Evolutionary conservation across 2,888 invertebrate species (phyloP), one percentile per base, ranked within the genome.

Genomic region (Leucophenga maculata): DNA sequence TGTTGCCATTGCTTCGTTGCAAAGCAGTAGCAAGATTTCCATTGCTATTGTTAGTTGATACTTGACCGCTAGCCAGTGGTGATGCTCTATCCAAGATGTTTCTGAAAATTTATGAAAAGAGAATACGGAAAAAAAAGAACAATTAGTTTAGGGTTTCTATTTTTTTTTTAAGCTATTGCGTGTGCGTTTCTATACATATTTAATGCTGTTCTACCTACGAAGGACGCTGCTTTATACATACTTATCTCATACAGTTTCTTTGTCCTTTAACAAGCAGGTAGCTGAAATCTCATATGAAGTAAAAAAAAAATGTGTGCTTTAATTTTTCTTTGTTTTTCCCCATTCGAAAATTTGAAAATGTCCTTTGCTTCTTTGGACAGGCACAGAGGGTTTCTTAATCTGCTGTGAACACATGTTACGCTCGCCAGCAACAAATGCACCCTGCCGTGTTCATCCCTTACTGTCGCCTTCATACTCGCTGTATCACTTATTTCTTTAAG

Each of bases 1-100:
- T 8, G 8, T 39, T 39, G 39, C 9, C 8, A 8, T 8, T 39
- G 9, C 1, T 8, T 39, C 39, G 3, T 39, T 39, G 39, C 11
- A 39, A 39, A 11, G 4, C 26, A 3, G 48, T 48, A 26, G 26
- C 26, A 2, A 26, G 4, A 26, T 26, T 22, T 20, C 2, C 6
- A 22, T 16, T n/a, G 31, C n/a, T 48, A 8, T 13, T 55, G 26
- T 22, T 22, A 18, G 20, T 55, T 18, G 32, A 55, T 55, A 73
- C 68, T 50, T 48, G 26, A 26, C 22, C 11, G 55, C 22, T 48
- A 48, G 65, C 22, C 62, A 78, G 70, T 26, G 82, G 80, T 71
- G 77, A 75, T 69, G 79, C 74, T 32, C 74, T 72, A 55, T 80
- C 80, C 70, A 80, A 54, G 18, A 77, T 72, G 3, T 73, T 74